Evolutionary conservation across 2,888 invertebrate species (phyloP).

Genomic region (Iphiclides podalirius): DNA sequence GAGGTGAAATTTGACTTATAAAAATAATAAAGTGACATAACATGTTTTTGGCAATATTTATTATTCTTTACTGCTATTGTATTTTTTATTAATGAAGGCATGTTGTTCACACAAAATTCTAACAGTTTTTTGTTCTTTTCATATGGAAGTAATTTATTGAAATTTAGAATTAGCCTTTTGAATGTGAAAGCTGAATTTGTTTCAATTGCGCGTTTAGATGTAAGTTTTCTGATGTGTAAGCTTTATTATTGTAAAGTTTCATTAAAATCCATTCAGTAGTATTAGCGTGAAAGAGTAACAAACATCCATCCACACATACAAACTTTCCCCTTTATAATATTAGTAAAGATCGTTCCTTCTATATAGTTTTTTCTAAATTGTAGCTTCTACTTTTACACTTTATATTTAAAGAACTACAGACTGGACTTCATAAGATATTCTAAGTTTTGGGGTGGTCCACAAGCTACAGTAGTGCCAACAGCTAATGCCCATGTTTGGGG

Average conservation of each 20-base stretch:
- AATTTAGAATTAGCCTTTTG: conserved; percentile 86
- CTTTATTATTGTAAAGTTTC: background rate
- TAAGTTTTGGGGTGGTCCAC: conserved; percentile 88
- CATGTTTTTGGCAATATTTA: background rate
- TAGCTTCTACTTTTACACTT: too few relatives aligned
- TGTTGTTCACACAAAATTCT: too few relatives aligned
- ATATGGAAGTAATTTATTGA: conserved; percentile 91
- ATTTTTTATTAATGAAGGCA: too few relatives aligned
- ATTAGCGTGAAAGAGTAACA: too few relatives aligned
- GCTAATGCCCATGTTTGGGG: conserved; percentile 85
- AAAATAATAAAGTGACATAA: conserved; percentile 18
- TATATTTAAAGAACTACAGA: conserved; percentile 79
- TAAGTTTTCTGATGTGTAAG: conserved; percentile 37
- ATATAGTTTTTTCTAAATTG: too few relatives aligned
- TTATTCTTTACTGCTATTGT: too few relatives aligned
- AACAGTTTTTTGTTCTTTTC: conserved; percentile 93
- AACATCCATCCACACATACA: too few relatives aligned
- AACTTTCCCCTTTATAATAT: too few relatives aligned
- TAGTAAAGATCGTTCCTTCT: too few relatives aligned
- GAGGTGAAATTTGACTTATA: background rate
- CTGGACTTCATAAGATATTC: conserved; percentile 83
- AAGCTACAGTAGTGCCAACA: conserved; percentile 87
- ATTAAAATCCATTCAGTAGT: too few relatives aligned
- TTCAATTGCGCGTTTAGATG: conserved; percentile 63
- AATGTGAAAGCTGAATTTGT: conserved; percentile 84